Evolutionary conservation across 1,140 invertebrate genomes (phyloP), one percentile per base, ranked within the genome.

Genomic region (Panagrolaimus sp.): DNA sequence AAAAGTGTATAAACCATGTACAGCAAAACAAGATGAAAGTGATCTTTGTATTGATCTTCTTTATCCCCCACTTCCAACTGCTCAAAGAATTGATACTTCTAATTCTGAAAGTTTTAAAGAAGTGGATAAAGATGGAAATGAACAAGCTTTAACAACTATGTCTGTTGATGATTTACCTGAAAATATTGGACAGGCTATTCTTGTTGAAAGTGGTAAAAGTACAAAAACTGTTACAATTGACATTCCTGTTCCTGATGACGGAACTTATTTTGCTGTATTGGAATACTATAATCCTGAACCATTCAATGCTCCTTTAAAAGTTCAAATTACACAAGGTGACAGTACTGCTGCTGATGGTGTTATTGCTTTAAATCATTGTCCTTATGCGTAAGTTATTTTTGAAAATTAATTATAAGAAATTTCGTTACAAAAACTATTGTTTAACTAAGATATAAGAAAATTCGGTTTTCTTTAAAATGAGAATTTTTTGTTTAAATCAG

Each of bases 1-100:
- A 91, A 1, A 89, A 93, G 63, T 96, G 1, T 89, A 89, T 25
- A 89, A 88, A 53, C 91, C 93, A 3, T 98, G 95, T 83, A 68
- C 67, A 9, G 48, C 85, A 2, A 77, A 76, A 14, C 71, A 74
- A 8, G 57, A 75, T 9, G 53, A 68, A 16, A 45, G 66, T 44
- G 45, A 42, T 9, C 14, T 42, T 42, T 76, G 74, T 65, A 72
- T 83, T 38, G 88, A 88, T 71, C 65, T 83, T 47, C 65, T 83
- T 27, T 83, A 83, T 62, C 80, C 80, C 25, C 78, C 78, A 51
- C 63, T 82, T 1, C 74, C 72, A 43, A 11, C 46, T 14, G 43
- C 65, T 9, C 44, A 71, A 16, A 63, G 70, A 23, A 67, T 70
- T 38, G 68, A 78, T 27, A 69, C 67, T 9, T 69, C 61, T 11